These are phyloP conservation scores for Meleagris gallopavo DNA, from an alignment of 2,113 vertebrate species.

Conservation along the genomic window DNA sequence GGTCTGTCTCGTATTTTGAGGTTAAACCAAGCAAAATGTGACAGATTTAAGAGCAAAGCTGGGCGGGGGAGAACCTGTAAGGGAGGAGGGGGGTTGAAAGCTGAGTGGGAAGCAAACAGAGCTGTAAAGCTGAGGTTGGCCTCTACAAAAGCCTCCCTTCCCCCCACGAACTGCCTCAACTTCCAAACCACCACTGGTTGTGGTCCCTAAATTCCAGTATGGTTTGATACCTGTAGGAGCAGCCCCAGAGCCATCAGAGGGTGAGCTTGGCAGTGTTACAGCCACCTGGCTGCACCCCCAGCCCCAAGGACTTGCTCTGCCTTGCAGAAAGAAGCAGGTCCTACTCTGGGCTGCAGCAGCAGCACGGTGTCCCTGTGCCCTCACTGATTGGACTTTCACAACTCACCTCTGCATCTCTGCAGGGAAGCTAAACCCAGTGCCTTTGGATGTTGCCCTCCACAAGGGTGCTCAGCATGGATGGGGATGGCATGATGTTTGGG, in stretches of 20 bases:
- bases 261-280: too few relatives aligned
- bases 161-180: background rate
- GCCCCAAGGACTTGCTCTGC: too few relatives aligned
- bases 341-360: background rate
- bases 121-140: background rate
- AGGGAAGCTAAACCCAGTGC: background rate
- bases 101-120: slow-evolving; percentile 17
- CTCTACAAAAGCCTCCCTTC: background rate
- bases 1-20: background rate
- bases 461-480: background rate
- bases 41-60: background rate
- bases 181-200: background rate
- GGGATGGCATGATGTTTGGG: too few relatives aligned
- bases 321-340: background rate
- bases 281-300: too few relatives aligned
- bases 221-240: background rate
- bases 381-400: background rate
- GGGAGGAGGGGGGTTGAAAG: background rate
- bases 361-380: too few relatives aligned
- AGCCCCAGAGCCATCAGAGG: too few relatives aligned
- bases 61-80: background rate
- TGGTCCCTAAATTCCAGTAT: background rate
- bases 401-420: fast-evolving
- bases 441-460: fast-evolving
- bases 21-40: background rate